phyloP scores from a whole-genome alignment of 2,888 invertebrate genomes.

The Diogma glabrata region DNA sequence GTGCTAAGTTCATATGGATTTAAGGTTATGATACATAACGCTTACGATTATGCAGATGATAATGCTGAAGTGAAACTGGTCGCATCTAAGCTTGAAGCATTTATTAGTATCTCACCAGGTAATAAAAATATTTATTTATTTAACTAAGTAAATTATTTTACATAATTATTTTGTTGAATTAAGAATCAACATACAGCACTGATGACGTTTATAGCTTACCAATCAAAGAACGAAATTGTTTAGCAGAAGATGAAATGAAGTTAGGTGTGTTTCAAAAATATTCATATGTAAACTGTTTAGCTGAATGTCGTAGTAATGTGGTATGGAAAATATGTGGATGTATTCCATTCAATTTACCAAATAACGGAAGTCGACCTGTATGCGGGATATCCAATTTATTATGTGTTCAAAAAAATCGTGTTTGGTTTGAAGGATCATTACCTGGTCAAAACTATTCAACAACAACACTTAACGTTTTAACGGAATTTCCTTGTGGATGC shows the following conservation, averaged over 20 bases:
- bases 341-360: slow-evolving; percentile 44
- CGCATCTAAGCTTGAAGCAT: slow-evolving; percentile 43
- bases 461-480: slow-evolving; percentile 14
- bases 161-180: not conserved
- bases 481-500: slow-evolving; percentile 37
- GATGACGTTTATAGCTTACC: slow-evolving; percentile 39
- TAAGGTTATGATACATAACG: slow-evolving; percentile 50
- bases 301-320: slow-evolving; percentile 41
- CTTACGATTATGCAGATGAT: slow-evolving; percentile 51
- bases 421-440: slow-evolving; percentile 28
- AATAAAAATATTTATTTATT: no score
- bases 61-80: slow-evolving; percentile 48
- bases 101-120: slow-evolving; percentile 47
- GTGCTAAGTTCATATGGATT: slow-evolving; percentile 48
- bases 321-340: slow-evolving; percentile 44
- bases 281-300: slow-evolving; percentile 54
- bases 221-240: slow-evolving; percentile 43
- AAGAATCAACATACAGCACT: slow-evolving; percentile 50
- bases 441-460: slow-evolving; percentile 29
- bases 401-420: slow-evolving; percentile 25
- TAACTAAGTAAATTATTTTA: not conserved
- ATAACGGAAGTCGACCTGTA: slow-evolving; percentile 28
- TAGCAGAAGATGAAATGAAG: slow-evolving; percentile 43
- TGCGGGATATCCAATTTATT: slow-evolving; percentile 26
- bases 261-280: slow-evolving; percentile 38